phyloP scores from a whole-genome alignment of 2,113 vertebrate species.

The Peucedramus taeniatus region DNA sequence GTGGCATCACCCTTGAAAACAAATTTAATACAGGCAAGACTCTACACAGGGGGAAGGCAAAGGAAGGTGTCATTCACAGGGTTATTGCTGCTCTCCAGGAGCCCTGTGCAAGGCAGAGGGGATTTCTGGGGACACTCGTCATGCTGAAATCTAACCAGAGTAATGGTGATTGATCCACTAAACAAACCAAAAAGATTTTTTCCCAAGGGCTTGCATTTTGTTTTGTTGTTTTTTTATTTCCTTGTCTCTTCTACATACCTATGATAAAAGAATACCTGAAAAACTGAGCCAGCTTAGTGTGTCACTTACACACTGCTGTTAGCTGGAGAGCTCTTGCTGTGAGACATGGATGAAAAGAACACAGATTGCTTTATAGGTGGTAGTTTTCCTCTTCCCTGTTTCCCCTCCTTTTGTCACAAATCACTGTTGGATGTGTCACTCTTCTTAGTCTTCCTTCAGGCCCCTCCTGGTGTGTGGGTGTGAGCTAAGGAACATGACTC shows the following conservation, averaged over 20 bases:
- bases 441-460: neutral
- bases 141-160: neutral
- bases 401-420: neutral
- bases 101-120: neutral
- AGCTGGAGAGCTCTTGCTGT: neutral
- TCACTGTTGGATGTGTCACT: neutral
- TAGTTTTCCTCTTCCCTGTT: neutral
- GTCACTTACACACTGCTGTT: neutral
- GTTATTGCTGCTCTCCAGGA: neutral
- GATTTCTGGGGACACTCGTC: neutral
- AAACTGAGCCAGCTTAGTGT: neutral
- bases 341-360: neutral
- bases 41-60: neutral
- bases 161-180: neutral
- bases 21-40: neutral
- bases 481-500: neutral
- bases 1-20: neutral
- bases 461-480: neutral
- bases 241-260: neutral
- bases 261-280: neutral
- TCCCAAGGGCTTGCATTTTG: neutral
- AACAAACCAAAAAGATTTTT: neutral
- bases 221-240: neutral
- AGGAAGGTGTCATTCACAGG: rapidly evolving
- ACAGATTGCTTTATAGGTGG: neutral